These are phyloP conservation scores for Nilaparvata lugens DNA, from an alignment of 1,140 invertebrate genomes.

Conservation along the genomic window DNA sequence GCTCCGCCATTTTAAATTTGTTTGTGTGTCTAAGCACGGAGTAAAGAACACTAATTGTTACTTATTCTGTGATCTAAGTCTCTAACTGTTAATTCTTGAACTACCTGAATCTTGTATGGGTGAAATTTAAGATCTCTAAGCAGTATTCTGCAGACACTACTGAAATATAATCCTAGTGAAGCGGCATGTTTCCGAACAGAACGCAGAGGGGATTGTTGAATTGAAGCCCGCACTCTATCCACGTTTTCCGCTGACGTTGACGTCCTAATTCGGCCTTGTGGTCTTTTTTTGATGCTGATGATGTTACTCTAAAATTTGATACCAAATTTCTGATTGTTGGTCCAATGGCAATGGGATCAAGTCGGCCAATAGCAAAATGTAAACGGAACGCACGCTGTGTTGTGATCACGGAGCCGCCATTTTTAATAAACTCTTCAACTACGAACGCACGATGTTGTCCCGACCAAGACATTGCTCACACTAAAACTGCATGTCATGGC, in stretches of 20 bases:
- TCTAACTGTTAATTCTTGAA: constrained; percentile 12
- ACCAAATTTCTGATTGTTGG: constrained; percentile 14
- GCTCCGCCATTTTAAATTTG: too few relatives aligned
- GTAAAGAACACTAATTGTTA: too few relatives aligned
- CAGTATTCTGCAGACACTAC: constrained; percentile 17
- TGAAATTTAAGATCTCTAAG: constrained; percentile 14
- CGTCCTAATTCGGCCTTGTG: constrained; percentile 8
- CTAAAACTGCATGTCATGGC: constrained; percentile 12
- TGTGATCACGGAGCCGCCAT: constrained; percentile 18
- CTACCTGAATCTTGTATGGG: constrained; percentile 13
- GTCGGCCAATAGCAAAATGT: constrained; percentile 13
- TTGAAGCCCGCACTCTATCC: constrained; percentile 12
- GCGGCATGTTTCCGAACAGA: constrained; percentile 21
- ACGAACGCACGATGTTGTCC: constrained; percentile 21
- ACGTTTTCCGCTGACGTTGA: constrained; percentile 17
- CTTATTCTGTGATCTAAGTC: too few relatives aligned
- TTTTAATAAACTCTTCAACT: constrained; percentile 19
- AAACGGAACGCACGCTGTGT: constrained; percentile 15
- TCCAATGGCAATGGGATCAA: constrained; percentile 16
- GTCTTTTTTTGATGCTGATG: constrained; percentile 22
- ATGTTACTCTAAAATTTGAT: constrained; percentile 21
- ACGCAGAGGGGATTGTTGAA: constrained; percentile 14
- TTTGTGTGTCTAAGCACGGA: too few relatives aligned
- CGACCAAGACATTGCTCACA: constrained; percentile 18
- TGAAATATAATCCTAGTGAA: constrained; percentile 14